Base-by-base conservation (phyloP, 2,797 vertebrate species). In the Sebastes diploproa region DNA sequence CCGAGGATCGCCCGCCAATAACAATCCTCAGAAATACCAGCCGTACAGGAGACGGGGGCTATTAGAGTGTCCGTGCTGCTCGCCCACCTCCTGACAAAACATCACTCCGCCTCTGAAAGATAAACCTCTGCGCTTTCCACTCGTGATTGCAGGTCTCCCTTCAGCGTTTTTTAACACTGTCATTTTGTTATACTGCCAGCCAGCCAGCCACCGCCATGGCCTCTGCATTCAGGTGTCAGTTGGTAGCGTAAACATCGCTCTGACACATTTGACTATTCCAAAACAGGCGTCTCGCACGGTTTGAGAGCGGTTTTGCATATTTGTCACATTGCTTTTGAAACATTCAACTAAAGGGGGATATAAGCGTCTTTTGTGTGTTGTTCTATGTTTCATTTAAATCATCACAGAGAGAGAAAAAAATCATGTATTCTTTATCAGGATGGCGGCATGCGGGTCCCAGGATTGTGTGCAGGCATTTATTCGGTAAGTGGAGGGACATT, bases 1-100 rank as follows among this genome's bases (percentile, higher is more conserved):
- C 88, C 66, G 67, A 85, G 80, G 88, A 94, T 93, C 86, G 83
- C 83, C 91, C 88, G 87, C 91, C 93, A 95, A 90, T 88, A 93
- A 93, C 91, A 92, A 87, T 91, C 89, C 86, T 91, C 91, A 79
- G 89, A 90, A 95, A 94, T 90, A 90, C 87, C 83, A 91, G 91
- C 85, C 91, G 29, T 87, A 84, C 83, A 92, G 94, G 91, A 95
- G 93, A 95, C 89, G 38, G n/a, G 83, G 80, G 87, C 93, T 86
- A 91, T 94, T 89, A 92, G 86, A 58, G 88, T 18, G 86, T 88
- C 86, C 84, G 34, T 63, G 74, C 14, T 52, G 46, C 82, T 92
- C 61, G 59, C 87, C 80, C 80, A 36, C 64, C 69, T 63, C 58
- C 59, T 81, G 83, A 87, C 88, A 89, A 89, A 92, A 83, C 88